Evolutionary conservation across 2,797 vertebrate species (phyloP), one percentile per base, ranked within the genome.

Genomic region (Myiotriccus ornatus): DNA sequence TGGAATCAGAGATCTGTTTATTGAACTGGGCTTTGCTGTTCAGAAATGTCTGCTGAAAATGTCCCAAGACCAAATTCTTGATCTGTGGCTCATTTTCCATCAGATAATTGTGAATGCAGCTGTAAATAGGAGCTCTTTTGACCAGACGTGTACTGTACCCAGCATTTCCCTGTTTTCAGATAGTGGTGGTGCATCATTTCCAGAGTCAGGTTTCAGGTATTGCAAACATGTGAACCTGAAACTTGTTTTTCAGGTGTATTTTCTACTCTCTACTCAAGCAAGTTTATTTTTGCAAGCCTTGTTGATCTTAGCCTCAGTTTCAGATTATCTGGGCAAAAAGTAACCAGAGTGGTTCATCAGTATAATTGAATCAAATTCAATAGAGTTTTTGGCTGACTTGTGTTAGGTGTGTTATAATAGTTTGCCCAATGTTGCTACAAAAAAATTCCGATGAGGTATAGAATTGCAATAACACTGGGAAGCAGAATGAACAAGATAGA

Each of bases 161-260:
- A 47, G 34, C 6, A 27, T 71, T 95, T 87, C 76, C 47, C 46
- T 89, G 0, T 4, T 93, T 94, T 84, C 2, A 6, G 83, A 50
- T 24, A 64, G 60, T 18, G 47, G n/a, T 15, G 59, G 20, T 49
- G 84, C 68, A 88, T 90, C 84, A 47, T 73, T 94, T 83, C 47
- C 68, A 64, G 90, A 90, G 49, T 77, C 68, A 77, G 41, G 63
- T 93, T 90, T 91, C 85, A 90, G 44, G 73, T 75, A 87, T 68
- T 57, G 77, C 88, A 96, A 95, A 59, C 84, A 95, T 60, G 84
- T 30, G 84, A 87, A 74, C 78, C 80, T 27, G 24, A 93, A 93
- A 87, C 91, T 91, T 83, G 89, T 91, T 97, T 88, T 87, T 89
- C 91, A 64, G 77, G 91, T 84, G 12, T 71, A 83, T 90, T 94